These are phyloP conservation scores for Drosophila kokeensis DNA, from an alignment of 2,888 invertebrate genomes.

Conservation along the genomic window DNA sequence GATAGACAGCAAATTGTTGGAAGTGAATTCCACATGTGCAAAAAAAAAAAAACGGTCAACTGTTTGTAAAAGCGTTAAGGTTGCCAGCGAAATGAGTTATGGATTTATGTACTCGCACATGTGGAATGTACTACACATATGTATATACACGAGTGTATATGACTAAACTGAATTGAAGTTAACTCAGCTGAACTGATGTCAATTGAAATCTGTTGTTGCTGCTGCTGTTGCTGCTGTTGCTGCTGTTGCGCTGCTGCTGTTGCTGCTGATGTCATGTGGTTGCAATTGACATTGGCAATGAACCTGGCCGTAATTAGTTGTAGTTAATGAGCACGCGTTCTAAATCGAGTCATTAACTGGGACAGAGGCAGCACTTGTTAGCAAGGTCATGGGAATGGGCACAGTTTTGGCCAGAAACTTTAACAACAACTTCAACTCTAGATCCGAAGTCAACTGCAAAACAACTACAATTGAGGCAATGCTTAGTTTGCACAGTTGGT, in stretches of 20 bases:
- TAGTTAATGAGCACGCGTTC: conserved; percentile 61
- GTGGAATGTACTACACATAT: conserved; percentile 10
- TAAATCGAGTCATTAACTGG: conserved; percentile 53
- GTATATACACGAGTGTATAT: conserved; percentile 19
- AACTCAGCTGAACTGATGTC: conserved; percentile 27
- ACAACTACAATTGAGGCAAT: conserved; percentile 38
- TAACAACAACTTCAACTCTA: conserved; percentile 14
- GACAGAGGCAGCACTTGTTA: conserved; percentile 21
- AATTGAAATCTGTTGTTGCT: conserved; percentile 16
- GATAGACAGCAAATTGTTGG: conserved; percentile 30
- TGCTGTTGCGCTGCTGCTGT: conserved; percentile 12
- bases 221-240: conserved; percentile 9
- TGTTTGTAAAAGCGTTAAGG: conserved; percentile 29
- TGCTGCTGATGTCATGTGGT: conserved; percentile 65
- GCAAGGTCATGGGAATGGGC: conserved; percentile 72
- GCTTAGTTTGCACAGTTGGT: conserved; percentile 70
- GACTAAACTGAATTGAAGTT: conserved; percentile 30
- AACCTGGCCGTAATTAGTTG: conserved; percentile 71
- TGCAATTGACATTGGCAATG: conserved; percentile 80
- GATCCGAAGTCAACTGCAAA: conserved; percentile 4
- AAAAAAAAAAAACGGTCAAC: conserved; percentile 5
- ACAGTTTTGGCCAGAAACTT: conserved; percentile 28
- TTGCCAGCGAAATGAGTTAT: conserved; percentile 34
- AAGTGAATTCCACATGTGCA: conserved; percentile 49
- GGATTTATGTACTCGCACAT: conserved; percentile 30